phyloP scores from a whole-genome alignment of 2,113 vertebrate genomes.

The Archocentrus centrarchus region DNA sequence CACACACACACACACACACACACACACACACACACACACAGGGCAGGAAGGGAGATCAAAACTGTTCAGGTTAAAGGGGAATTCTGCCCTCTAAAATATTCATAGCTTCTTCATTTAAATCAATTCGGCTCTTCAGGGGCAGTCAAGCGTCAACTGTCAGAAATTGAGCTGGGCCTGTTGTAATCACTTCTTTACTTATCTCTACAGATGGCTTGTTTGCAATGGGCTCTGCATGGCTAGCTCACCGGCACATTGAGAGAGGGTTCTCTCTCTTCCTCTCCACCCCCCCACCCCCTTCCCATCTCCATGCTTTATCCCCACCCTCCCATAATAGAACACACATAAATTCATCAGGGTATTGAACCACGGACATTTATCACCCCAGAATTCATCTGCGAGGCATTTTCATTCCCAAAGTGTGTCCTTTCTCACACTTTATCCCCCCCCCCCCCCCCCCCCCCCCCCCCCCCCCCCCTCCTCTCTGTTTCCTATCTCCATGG shows the following conservation, averaged over 20 bases:
- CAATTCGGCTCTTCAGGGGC: conserved; percentile 72
- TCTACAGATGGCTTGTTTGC: conserved; percentile 77
- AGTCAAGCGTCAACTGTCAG: conserved; percentile 77
- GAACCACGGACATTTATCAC: conserved; percentile 77
- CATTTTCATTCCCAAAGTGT: conserved; percentile 78
- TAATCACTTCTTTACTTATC: conserved; percentile 81
- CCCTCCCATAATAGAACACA: conserved; percentile 74
- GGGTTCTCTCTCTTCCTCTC: not conserved
- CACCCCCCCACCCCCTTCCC: conserved; percentile 41
- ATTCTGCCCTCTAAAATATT: conserved; percentile 78
- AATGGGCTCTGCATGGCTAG: conserved; percentile 76
- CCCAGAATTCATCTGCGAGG: conserved; percentile 75
- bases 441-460: conserved; percentile 22
- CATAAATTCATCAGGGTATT: conserved; percentile 79
- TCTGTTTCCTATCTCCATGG: conserved; percentile 52
- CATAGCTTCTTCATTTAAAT: conserved; percentile 84
- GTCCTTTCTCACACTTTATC: conserved; percentile 63
- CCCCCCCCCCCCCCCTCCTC: conserved; percentile 15
- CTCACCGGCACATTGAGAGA: conserved; percentile 52
- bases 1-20: not conserved
- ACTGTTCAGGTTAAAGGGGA: conserved; percentile 68
- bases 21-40: not conserved
- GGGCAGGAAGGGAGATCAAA: conserved; percentile 47
- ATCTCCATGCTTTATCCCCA: conserved; percentile 72
- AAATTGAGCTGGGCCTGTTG: conserved; percentile 77